Evolutionary conservation across 2,113 vertebrate species (phyloP).

Genomic region (Etheostoma cragini): DNA sequence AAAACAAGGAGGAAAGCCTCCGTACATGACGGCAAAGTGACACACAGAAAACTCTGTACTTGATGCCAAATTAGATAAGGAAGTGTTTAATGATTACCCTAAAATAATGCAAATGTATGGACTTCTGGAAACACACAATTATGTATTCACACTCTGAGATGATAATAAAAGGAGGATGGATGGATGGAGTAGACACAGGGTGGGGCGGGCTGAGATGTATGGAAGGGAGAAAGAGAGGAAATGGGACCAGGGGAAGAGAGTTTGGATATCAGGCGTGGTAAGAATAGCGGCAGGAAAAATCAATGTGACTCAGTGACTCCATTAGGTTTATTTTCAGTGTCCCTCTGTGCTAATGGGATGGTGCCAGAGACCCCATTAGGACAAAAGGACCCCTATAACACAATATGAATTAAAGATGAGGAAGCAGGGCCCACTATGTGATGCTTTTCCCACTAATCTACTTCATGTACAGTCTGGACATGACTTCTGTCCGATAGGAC

Average conservation of each 20-base stretch:
- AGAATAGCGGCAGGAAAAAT: conserved; percentile 78
- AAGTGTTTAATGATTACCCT: background rate
- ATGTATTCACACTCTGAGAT: background rate
- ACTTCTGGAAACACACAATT: background rate
- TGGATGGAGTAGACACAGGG: conserved; percentile 57
- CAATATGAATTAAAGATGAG: conserved; percentile 83
- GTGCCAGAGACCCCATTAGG: conserved; percentile 80
- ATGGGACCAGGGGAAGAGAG: conserved; percentile 53
- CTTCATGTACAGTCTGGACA: conserved; percentile 56
- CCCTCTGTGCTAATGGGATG: conserved; percentile 64
- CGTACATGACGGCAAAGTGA: conserved; percentile 4
- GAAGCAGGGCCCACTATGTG: conserved; percentile 17
- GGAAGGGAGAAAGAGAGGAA: conserved; percentile 43
- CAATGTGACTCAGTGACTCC: conserved; percentile 79
- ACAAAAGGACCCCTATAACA: conserved; percentile 59
- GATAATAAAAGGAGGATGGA: conserved; percentile 27
- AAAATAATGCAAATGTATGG: background rate
- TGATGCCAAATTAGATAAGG: background rate
- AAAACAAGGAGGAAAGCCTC: background rate
- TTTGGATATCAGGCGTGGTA: conserved; percentile 47
- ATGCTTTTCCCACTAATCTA: conserved; percentile 55
- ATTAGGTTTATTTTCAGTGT: conserved; percentile 79
- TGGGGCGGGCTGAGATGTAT: conserved; percentile 50
- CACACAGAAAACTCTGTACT: background rate
- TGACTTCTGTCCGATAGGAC: conserved; percentile 41